phyloP scores from a whole-genome alignment of 2,113 vertebrate genomes.

The Thamnaconus septentrionalis region DNA sequence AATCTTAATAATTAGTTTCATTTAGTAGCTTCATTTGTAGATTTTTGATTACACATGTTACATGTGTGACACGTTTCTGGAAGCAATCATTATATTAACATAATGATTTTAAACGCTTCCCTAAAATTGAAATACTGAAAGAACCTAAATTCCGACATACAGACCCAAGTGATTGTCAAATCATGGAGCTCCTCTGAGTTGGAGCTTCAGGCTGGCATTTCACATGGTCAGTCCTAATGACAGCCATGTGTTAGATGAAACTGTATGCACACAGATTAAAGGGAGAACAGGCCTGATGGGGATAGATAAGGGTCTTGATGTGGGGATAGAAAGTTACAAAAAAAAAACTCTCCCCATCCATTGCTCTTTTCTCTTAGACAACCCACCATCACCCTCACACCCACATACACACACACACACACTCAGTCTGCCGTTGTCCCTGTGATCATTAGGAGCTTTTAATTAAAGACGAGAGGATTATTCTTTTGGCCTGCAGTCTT shows the following conservation, averaged over 20 bases:
- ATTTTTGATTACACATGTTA: too few relatives aligned
- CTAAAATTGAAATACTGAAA: too few relatives aligned
- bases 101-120: too few relatives aligned
- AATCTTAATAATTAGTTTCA: too few relatives aligned
- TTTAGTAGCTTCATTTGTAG: too few relatives aligned
- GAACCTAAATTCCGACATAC: too few relatives aligned
- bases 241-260: conserved; percentile 16
- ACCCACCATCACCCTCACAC: conserved; percentile 23
- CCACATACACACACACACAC: neutral
- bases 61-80: too few relatives aligned
- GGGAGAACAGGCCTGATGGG: conserved; percentile 5
- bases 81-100: too few relatives aligned
- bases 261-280: neutral
- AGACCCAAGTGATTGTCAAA: too few relatives aligned
- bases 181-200: neutral
- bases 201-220: neutral
- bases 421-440: conserved; percentile 36
- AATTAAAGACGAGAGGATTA: conserved; percentile 73
- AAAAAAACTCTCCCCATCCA: neutral
- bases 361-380: conserved; percentile 24
- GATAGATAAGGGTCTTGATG: conserved; percentile 19
- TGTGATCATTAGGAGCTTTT: conserved; percentile 72
- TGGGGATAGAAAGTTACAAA: conserved; percentile 7
- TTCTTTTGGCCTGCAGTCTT: conserved; percentile 54
- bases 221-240: conserved; percentile 6